A percentile compares a stretch with the other conserved stretches of the same genome.
Conservation (phyloP, 2,113 vertebrate species). For the Pteropus alecto region DNA sequence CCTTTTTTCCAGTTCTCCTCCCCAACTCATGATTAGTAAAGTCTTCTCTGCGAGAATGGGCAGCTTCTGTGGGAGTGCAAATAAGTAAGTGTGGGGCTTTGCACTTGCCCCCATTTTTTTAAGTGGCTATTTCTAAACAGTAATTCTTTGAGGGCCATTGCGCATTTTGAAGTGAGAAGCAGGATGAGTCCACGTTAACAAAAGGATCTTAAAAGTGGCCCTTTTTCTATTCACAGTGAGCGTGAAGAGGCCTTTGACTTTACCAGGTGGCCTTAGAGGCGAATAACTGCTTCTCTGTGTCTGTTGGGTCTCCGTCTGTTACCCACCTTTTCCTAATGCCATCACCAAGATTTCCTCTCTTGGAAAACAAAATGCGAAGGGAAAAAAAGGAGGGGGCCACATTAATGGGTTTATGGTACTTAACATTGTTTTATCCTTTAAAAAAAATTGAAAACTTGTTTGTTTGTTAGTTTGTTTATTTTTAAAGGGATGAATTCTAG, state of each 20-base stretch:
- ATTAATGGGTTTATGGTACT: not conserved
- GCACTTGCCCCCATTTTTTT: not conserved
- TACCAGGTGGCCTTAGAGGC: not conserved
- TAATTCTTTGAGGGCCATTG: not conserved
- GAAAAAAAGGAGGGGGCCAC: not conserved
- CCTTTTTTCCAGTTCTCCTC: conserved; percentile 86
- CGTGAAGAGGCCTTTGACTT: not conserved
- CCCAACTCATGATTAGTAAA: conserved; percentile 94
- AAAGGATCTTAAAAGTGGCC: not conserved
- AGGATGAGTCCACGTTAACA: not conserved
- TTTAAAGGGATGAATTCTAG: not conserved
- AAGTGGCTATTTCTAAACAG: not conserved
- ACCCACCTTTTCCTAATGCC: not conserved
- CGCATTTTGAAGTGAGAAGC: not conserved
- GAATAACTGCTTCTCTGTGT: not conserved
- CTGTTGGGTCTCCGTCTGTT: not conserved
- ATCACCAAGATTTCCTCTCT: not conserved
- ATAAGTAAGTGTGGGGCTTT: conserved; percentile 83
- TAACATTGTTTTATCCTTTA: not conserved
- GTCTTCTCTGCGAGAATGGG: conserved; percentile 91
- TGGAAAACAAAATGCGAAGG: not conserved
- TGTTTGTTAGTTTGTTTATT: not conserved
- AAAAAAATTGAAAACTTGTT: not conserved
- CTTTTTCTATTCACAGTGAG: not conserved
- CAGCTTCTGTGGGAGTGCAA: conserved; percentile 89